These are phyloP conservation scores for Diplodus sargus DNA, from an alignment of 2,797 vertebrate species.

Conservation along the genomic window DNA sequence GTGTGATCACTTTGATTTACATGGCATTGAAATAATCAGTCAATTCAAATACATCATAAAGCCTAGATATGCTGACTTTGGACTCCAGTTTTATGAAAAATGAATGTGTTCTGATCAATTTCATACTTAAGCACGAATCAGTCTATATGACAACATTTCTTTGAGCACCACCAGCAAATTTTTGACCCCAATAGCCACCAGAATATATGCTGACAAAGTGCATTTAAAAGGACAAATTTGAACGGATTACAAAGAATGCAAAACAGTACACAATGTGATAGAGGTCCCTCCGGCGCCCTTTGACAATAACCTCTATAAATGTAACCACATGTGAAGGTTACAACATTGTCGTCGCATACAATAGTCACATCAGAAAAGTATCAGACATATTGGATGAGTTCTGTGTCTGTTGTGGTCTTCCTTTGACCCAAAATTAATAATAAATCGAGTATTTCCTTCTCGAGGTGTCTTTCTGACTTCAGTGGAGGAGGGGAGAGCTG, in stretches of 20 bases:
- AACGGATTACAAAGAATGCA: slow-evolving; percentile 51
- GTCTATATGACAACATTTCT: slow-evolving; percentile 19
- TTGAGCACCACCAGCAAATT: no score
- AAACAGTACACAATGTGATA: slow-evolving; percentile 53
- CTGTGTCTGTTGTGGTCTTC: slow-evolving; percentile 73
- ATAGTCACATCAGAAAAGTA: slow-evolving; percentile 73
- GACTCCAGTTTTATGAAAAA: not conserved
- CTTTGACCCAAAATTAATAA: slow-evolving; percentile 87
- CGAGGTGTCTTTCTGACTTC: slow-evolving; percentile 78
- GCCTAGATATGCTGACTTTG: not conserved
- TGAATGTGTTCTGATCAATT: not conserved
- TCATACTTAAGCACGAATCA: slow-evolving; percentile 3
- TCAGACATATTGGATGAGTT: slow-evolving; percentile 75
- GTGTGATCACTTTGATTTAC: not conserved
- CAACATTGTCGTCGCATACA: slow-evolving; percentile 60
- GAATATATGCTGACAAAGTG: slow-evolving; percentile 27
- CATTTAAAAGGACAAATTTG: slow-evolving; percentile 40
- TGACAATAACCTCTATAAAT: slow-evolving; percentile 62
- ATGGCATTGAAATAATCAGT: not conserved
- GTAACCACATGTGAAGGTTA: slow-evolving; percentile 75
- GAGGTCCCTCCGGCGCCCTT: slow-evolving; percentile 52
- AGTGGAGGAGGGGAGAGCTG: slow-evolving; percentile 63
- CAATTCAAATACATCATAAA: not conserved
- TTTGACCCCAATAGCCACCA: slow-evolving; percentile 14
- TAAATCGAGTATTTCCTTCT: slow-evolving; percentile 79